phyloP scores from a whole-genome alignment of 1,140 invertebrate genomes.

The Diorhabda carinulata region DNA sequence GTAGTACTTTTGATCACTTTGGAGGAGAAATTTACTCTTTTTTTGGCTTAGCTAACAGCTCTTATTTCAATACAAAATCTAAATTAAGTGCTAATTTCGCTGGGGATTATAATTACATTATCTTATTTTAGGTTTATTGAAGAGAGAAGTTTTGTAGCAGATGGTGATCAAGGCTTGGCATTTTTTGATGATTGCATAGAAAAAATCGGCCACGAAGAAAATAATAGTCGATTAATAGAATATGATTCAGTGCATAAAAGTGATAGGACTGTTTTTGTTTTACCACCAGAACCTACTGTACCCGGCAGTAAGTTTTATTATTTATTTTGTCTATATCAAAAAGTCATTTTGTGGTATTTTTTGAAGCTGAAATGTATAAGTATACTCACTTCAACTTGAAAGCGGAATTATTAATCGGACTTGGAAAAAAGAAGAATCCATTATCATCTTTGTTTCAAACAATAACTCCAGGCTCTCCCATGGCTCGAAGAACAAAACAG shows the following conservation, averaged over 20 bases:
- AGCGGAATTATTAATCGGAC: slow-evolving; percentile 51
- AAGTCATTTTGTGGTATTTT: neutral
- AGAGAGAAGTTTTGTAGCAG: slow-evolving; percentile 96
- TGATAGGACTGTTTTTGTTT: slow-evolving; percentile 92
- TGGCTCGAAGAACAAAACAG: slow-evolving; percentile 89
- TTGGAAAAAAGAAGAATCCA: slow-evolving; percentile 45
- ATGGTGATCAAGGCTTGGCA: slow-evolving; percentile 87
- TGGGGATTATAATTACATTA: no score
- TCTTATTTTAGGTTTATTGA: slow-evolving; percentile 74
- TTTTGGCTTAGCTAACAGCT: no score
- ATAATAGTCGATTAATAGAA: slow-evolving; percentile 46
- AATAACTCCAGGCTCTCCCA: slow-evolving; percentile 75
- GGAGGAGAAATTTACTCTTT: no score
- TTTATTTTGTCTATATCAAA: neutral
- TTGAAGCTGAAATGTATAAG: slow-evolving; percentile 49
- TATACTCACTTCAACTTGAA: slow-evolving; percentile 57
- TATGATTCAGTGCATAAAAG: slow-evolving; percentile 53
- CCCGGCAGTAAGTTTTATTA: slow-evolving; percentile 27
- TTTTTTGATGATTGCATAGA: slow-evolving; percentile 99
- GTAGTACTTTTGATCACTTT: no score
- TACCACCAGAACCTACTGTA: slow-evolving; percentile 81
- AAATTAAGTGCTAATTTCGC: no score
- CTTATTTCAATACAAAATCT: no score
- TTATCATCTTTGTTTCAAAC: slow-evolving; percentile 49
- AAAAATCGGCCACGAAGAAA: slow-evolving; percentile 61